phyloP scores from a whole-genome alignment of 2,797 vertebrate genomes.

The Syndactyla subalaris region DNA sequence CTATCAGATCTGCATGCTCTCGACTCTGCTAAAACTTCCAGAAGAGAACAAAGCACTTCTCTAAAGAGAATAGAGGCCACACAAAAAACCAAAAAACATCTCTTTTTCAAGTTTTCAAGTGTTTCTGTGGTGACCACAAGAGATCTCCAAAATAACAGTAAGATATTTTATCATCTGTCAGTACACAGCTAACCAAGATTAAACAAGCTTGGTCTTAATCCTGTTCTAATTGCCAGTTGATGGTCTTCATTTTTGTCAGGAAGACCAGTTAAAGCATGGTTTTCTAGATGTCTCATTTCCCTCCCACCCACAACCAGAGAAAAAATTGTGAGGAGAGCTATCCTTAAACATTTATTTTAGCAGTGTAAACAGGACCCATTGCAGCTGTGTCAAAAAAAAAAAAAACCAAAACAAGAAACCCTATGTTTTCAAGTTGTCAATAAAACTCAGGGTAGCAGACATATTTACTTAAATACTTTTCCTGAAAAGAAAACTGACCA shows the following conservation, averaged over 20 bases:
- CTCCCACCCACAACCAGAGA: constrained; percentile 3
- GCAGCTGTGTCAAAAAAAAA: neutral
- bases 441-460: neutral
- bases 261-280: neutral
- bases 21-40: neutral
- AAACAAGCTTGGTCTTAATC: neutral
- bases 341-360: constrained; percentile 64
- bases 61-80: neutral
- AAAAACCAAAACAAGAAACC: neutral
- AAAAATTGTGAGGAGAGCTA: neutral
- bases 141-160: neutral
- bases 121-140: neutral
- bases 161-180: neutral
- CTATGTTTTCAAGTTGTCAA: neutral
- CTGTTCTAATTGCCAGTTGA: neutral
- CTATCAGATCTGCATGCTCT: neutral
- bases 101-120: neutral
- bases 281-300: constrained; percentile 40
- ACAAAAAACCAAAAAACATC: neutral
- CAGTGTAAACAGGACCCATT: constrained; percentile 30
- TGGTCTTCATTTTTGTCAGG: neutral
- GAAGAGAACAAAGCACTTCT: fast-evolving
- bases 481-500: neutral
- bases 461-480: neutral
- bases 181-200: neutral